Base-by-base conservation (phyloP, 2,797 vertebrate genomes). In the Pogoniulus pusillus region DNA sequence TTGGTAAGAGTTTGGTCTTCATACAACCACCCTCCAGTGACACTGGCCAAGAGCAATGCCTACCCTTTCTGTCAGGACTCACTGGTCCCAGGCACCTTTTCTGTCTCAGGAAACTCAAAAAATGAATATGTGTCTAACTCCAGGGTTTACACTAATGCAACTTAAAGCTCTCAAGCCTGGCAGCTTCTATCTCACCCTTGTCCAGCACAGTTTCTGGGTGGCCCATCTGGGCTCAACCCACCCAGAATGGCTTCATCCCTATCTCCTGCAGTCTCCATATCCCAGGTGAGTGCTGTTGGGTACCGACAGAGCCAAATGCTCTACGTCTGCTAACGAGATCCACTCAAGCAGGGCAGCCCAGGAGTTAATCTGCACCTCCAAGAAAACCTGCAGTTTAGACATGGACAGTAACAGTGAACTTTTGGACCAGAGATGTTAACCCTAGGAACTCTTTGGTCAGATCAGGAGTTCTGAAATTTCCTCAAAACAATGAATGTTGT, bases 51-150 rank as follows among this genome's bases (percentile, higher is more conserved):
- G 27, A 69, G 34, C 49, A 89, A 10, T n/a, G 43, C 43, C n/a
- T 53, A 10, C 7, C 8, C 9, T 24, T 80, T n/a, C 51, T 22
- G 12, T 4, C 39, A 63, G 51, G 27, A 16, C 29, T 62, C 45
- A 39, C 41, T 5, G 34, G 51, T 39, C 51, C 30, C 58, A 58
- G 16, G 51, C 2, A 9, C 16, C 47, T 64, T 35, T 63, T 57
- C 32, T n/a, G 9, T 7, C 26, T 79, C 14, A 29, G n/a, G 26
- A 94, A 57, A 59, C 23, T 54, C 39, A 54, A 7, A 66, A 39
- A 54, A 6, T 22, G 22, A 12, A 35, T 43, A 49, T 0, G 0
- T 18, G 1, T 54, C 55, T 54, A 37, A 35, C 34, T 39, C 20
- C 30, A 39, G 65, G 34, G 6, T 54, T 87, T 35, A 73, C 34